A percentile compares a stretch with the other conserved stretches of the same genome.
These are phyloP conservation scores for Apus apus DNA, from an alignment of 2,113 vertebrate genomes.

Conservation along the genomic window DNA sequence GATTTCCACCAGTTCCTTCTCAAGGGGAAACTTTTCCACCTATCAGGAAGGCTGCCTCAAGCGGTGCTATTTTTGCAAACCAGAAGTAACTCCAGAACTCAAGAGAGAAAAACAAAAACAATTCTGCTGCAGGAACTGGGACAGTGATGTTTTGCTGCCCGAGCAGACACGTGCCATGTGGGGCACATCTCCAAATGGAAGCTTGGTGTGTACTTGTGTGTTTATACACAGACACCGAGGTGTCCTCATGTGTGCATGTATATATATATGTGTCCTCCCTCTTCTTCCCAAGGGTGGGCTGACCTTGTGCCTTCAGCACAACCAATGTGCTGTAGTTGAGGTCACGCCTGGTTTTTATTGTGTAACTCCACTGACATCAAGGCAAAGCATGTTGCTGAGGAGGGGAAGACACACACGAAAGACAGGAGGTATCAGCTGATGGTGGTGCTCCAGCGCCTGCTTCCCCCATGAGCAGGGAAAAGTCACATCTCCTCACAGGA, in stretches of 20 bases:
- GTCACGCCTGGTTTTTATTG: background rate
- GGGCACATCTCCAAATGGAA: constrained; percentile 23
- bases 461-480: background rate
- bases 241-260: background rate
- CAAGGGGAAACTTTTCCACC: constrained; percentile 57
- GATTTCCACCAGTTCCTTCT: constrained; percentile 56
- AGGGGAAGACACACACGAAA: background rate
- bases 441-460: background rate
- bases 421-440: background rate
- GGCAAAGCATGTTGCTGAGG: background rate
- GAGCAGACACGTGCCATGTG: background rate
- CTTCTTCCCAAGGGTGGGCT: background rate
- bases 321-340: background rate
- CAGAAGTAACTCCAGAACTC: constrained; percentile 38
- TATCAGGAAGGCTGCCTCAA: constrained; percentile 31
- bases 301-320: background rate
- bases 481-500: background rate
- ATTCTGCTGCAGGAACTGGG: background rate
- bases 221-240: background rate
- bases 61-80: constrained; percentile 36
- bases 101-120: background rate
- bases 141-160: background rate
- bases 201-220: background rate
- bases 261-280: background rate
- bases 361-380: background rate